Evolutionary conservation across 2,797 vertebrate genomes (phyloP), one percentile per base, ranked within the genome.

Genomic region (Argentina silus): DNA sequence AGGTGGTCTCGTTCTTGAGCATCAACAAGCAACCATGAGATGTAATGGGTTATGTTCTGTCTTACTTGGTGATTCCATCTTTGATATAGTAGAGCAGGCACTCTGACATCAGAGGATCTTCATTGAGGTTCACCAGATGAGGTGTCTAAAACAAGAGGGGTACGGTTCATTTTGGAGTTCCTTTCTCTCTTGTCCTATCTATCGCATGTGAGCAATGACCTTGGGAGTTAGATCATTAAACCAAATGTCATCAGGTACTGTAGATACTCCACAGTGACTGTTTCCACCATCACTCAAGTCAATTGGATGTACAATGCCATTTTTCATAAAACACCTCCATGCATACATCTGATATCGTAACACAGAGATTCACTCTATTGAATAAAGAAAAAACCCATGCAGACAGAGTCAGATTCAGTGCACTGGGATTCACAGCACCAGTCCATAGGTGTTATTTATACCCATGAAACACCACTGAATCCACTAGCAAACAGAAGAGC

Each of bases 81-180:
- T 99, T 99, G 85, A 99, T 98, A 87, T 99, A 99, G 90, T 99
- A 99, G 23, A 99, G 94, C 57, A 99, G 95, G 70, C 98, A 99
- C 84, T 99, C 98, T 0, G 98, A 99, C 98, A 99, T 99, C 81
- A 99, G 91, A 0, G 98, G 98, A 78, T 99, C 98, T 84, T 99
- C 98, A 0, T 99, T 99, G 68, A 99, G 94, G 87, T 99, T 99
- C 86, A 99, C 98, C 36, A 99, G 92, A 85, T 99, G 98, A 0
- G 98, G 98, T 0, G 98, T 99, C 98, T 99, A 82, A 71, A 70
- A 76, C 36, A 77, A 69, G 55, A 86, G 48, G 0, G 21, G 10
- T 36, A 5, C 3, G 6, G 6, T 6, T n/a, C 12, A n/a, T n/a
- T 14, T 51, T 6, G 14, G 51, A 53, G 14, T 17, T 53, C 0